A percentile compares a stretch with the other conserved stretches of the same genome.
Evolutionary conservation across 2,113 vertebrate genomes (phyloP).

Genomic region (Corythaeola cristata): DNA sequence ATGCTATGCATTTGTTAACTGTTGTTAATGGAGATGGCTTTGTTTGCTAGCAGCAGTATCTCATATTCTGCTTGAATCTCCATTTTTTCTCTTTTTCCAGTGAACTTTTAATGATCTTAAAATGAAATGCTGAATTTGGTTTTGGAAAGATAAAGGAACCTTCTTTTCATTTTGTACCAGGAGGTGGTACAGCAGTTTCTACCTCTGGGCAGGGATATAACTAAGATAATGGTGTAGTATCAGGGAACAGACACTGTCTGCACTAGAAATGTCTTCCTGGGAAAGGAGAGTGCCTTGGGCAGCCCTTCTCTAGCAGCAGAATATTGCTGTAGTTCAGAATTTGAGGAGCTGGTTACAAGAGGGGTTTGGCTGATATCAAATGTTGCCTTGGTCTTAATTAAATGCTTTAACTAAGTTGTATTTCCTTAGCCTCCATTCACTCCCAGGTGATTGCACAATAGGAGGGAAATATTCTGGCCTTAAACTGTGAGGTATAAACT

Average conservation of each 20-base stretch:
- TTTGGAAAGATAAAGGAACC: background rate
- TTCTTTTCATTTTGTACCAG: background rate
- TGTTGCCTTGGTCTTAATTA: background rate
- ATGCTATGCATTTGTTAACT: background rate
- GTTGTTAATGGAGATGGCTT: background rate
- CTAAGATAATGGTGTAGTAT: background rate
- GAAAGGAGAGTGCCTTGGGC: background rate
- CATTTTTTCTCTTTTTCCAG: background rate
- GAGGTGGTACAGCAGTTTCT: too few species aligned
- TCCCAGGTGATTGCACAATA: background rate
- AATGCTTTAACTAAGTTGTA: background rate
- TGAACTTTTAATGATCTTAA: background rate
- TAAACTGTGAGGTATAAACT: background rate
- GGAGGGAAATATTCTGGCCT: background rate
- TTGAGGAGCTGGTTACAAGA: background rate
- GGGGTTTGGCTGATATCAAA: background rate
- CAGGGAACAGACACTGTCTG: background rate
- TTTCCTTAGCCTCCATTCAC: background rate
- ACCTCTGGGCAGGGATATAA: background rate
- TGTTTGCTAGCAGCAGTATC: background rate
- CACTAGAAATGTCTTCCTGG: too few species aligned
- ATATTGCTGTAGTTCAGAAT: background rate
- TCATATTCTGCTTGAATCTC: background rate
- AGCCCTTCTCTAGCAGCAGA: background rate
- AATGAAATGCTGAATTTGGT: background rate